Conservation (phyloP, 2,888 invertebrate species). For the Drosophila pseudotalamancana region DNA sequence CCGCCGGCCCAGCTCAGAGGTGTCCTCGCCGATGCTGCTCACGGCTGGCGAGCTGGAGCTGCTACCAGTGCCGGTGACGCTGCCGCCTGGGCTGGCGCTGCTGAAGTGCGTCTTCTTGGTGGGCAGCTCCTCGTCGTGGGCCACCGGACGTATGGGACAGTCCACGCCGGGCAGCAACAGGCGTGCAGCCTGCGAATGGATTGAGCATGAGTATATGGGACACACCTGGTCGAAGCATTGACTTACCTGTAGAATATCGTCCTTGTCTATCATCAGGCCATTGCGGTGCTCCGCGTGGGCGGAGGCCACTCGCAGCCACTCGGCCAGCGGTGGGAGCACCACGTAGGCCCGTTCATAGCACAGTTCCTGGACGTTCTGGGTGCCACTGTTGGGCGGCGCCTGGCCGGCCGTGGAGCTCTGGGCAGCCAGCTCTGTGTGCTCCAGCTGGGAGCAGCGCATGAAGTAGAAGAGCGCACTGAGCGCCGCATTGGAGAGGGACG, state of each 20-base stretch:
- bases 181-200: constrained; percentile 86
- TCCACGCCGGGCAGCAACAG: constrained; percentile 94
- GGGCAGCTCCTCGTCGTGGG: constrained; percentile 86
- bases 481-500: constrained; percentile 88
- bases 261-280: constrained; percentile 91
- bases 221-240: not conserved
- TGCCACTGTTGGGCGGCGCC: constrained; percentile 64
- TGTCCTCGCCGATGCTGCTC: constrained; percentile 77
- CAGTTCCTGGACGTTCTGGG: constrained; percentile 87
- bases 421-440: constrained; percentile 87
- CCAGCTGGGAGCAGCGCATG: constrained; percentile 95
- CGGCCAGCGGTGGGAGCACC: constrained; percentile 94
- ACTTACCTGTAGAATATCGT: constrained; percentile 92
- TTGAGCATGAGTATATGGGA: no score
- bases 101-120: constrained; percentile 80
- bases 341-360: constrained; percentile 95
- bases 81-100: constrained; percentile 24
- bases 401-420: constrained; percentile 63
- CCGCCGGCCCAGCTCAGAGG: constrained; percentile 87
- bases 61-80: constrained; percentile 57
- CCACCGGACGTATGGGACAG: constrained; percentile 92
- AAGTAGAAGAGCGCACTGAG: constrained; percentile 94
- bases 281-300: constrained; percentile 93
- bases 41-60: constrained; percentile 57
- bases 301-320: constrained; percentile 93